Evolutionary conservation across 2,888 invertebrate genomes (phyloP).

Genomic region (Philhelius pedissequus): DNA sequence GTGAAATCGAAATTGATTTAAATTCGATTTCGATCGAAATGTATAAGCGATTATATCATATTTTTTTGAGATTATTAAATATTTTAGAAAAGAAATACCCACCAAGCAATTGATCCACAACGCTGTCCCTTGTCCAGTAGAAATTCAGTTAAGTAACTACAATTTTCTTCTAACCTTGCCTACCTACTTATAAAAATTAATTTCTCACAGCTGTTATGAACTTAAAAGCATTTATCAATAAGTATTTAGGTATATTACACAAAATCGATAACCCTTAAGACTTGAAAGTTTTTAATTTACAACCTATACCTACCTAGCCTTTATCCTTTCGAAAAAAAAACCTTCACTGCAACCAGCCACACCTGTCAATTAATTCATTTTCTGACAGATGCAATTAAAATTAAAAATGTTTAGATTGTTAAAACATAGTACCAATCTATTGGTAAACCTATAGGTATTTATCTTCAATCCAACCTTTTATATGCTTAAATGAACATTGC

Average conservation of each 20-base stretch:
- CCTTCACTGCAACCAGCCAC: background rate
- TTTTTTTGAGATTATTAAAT: too few species aligned
- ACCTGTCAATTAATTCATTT: conserved; percentile 7
- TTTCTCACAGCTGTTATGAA: background rate
- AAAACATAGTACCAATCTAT: background rate
- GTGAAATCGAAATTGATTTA: too few species aligned
- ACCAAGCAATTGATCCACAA: too few species aligned
- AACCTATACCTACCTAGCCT: background rate
- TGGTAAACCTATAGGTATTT: background rate
- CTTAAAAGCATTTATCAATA: background rate
- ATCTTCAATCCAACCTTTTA: background rate
- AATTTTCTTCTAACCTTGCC: background rate
- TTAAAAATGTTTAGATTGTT: background rate
- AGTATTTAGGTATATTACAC: background rate
- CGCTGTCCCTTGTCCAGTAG: too few species aligned
- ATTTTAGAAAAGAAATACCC: too few species aligned
- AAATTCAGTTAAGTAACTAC: too few species aligned
- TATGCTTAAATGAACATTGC: background rate
- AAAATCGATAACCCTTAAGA: background rate
- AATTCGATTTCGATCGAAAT: too few species aligned
- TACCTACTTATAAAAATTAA: background rate
- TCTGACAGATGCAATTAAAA: conserved; percentile 20
- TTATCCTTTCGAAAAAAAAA: background rate
- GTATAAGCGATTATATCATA: too few species aligned
- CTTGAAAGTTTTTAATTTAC: background rate